phyloP scores from a whole-genome alignment of 1,140 invertebrate genomes.

The Samia ricini region DNA sequence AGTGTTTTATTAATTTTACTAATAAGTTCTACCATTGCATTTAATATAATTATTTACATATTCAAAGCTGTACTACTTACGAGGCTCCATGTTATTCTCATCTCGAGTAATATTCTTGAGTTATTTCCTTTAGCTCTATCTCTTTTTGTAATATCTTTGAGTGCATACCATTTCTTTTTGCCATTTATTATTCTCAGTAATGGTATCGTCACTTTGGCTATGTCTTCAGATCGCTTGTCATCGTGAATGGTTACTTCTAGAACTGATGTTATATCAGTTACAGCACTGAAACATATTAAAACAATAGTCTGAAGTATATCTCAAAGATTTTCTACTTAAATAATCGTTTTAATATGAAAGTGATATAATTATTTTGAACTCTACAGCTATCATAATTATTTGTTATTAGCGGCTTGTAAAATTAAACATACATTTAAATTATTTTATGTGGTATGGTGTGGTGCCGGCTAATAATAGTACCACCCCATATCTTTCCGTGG shows the following conservation, averaged over 20 bases:
- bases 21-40: too few relatives aligned
- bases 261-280: constrained; percentile 97
- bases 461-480: too few relatives aligned
- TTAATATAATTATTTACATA: not conserved
- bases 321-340: not conserved
- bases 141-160: constrained; percentile 95
- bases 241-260: constrained; percentile 97
- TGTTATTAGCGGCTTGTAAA: not conserved
- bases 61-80: constrained; percentile 47
- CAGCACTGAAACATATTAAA: constrained; percentile 81
- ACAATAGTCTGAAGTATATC: not conserved
- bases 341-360: not conserved
- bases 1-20: too few relatives aligned
- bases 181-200: constrained; percentile 90
- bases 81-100: constrained; percentile 93
- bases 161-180: constrained; percentile 95
- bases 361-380: not conserved
- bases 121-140: constrained; percentile 90
- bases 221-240: constrained; percentile 97
- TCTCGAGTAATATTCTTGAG: constrained; percentile 85
- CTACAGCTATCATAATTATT: not conserved
- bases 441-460: too few relatives aligned
- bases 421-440: not conserved
- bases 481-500: too few relatives aligned
- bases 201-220: constrained; percentile 95